Conservation (phyloP, 2,888 invertebrate species). For the Epicampocera succincta region DNA sequence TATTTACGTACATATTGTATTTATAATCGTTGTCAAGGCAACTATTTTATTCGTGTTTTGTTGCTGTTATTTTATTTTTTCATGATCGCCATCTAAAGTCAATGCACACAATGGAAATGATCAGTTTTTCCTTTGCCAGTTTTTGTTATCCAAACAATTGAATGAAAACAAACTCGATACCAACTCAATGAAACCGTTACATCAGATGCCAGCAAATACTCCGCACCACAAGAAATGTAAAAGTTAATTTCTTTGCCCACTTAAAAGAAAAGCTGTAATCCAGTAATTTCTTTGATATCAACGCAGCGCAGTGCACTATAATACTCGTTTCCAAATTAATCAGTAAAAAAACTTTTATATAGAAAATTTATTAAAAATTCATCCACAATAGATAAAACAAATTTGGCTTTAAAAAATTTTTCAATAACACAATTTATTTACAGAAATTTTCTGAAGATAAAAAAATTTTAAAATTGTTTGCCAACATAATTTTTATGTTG, state of each 20-base stretch:
- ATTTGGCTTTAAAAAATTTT: no score
- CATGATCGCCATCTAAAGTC: slow-evolving; percentile 5
- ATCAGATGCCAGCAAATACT: slow-evolving; percentile 40
- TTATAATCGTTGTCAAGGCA: not conserved
- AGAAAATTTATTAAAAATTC: no score
- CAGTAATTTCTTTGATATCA: not conserved
- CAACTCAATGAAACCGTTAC: slow-evolving; percentile 21
- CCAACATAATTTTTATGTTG: no score
- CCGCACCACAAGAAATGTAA: not conserved
- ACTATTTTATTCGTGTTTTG: not conserved
- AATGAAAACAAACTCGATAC: slow-evolving; percentile 15
- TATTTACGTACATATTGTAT: no score
- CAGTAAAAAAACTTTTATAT: no score
- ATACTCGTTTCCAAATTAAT: no score
- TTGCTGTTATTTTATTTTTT: not conserved
- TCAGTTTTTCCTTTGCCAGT: slow-evolving; percentile 18
- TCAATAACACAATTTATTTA: no score
- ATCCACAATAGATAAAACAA: no score
- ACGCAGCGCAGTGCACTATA: no score
- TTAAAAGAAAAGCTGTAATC: not conserved
- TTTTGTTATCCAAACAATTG: slow-evolving; percentile 2
- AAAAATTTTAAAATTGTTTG: no score
- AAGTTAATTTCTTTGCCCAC: not conserved
- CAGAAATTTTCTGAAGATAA: no score
- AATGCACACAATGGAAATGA: slow-evolving; percentile 24